phyloP scores from a whole-genome alignment of 2,113 vertebrate species.

The Mandrillus leucophaeus region DNA sequence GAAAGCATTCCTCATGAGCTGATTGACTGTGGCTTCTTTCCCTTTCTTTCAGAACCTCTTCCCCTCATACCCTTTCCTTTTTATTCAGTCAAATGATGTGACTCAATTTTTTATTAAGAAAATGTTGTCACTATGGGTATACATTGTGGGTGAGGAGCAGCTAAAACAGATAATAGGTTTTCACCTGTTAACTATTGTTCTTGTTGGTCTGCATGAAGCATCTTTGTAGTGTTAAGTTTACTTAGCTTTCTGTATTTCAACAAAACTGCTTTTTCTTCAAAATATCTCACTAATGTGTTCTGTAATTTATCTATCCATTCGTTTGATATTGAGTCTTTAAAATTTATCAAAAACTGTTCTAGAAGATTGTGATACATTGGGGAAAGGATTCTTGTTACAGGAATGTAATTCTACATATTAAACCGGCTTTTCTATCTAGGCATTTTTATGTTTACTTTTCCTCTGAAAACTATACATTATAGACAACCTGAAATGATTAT shows the following conservation, averaged over 20 bases:
- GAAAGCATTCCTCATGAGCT: neutral
- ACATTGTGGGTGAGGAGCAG: neutral
- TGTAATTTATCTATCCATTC: neutral
- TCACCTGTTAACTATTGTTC: neutral
- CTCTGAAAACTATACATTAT: neutral
- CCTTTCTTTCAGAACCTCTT: neutral
- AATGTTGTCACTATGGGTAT: neutral
- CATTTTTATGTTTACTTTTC: neutral
- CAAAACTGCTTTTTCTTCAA: neutral
- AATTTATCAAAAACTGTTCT: neutral
- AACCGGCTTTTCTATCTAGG: neutral
- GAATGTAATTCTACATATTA: neutral
- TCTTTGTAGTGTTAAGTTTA: neutral
- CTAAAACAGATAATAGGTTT: neutral
- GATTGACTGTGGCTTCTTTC: neutral
- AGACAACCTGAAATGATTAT: neutral
- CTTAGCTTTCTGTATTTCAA: neutral
- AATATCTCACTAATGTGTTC: neutral
- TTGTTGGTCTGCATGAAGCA: neutral
- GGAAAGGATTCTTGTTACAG: neutral
- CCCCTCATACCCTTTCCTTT: neutral
- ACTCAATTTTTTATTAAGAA: neutral
- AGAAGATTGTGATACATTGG: neutral
- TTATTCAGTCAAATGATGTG: neutral
- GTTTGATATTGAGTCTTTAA: neutral